These are phyloP conservation scores for Gadopsis marmoratus DNA, from an alignment of 2,797 vertebrate species.

Conservation along the genomic window DNA sequence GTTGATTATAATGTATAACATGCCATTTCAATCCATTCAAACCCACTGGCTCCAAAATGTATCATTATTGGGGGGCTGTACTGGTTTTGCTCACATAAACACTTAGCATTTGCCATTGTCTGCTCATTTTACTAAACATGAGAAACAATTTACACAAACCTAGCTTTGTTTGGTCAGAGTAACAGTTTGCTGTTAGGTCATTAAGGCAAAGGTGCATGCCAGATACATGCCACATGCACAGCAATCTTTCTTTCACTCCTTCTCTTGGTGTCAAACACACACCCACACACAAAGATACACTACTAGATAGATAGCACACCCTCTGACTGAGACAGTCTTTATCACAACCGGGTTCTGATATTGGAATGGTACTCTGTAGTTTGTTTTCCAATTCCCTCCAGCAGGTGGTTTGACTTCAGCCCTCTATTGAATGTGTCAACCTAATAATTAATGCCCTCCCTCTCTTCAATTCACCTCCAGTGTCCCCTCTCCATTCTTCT, in stretches of 20 bases:
- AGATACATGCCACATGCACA: neutral
- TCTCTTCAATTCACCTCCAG: constrained; percentile 63
- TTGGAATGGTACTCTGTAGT: constrained; percentile 53
- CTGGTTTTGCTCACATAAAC: neutral
- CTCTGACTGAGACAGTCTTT: constrained; percentile 45
- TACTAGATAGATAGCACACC: constrained; percentile 8
- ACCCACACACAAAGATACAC: constrained; percentile 12
- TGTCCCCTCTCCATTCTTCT: constrained; percentile 54
- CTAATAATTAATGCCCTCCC: constrained; percentile 76
- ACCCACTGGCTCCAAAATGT: neutral
- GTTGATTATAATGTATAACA: neutral
- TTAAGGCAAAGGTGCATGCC: neutral
- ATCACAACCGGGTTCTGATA: constrained; percentile 50
- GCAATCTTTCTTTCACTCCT: neutral
- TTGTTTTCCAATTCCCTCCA: constrained; percentile 68
- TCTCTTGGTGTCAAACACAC: constrained; percentile 22
- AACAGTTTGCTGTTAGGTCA: neutral
- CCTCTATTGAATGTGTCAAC: constrained; percentile 74
- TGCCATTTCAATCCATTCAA: too few species aligned
- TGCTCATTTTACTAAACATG: neutral
- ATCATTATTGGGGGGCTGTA: neutral
- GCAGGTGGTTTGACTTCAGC: constrained; percentile 69
- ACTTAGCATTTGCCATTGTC: neutral
- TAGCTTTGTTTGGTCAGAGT: neutral
- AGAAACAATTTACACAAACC: neutral